Base-by-base conservation (phyloP, 2,113 vertebrate genomes). In the Acrocephalus kingi region DNA sequence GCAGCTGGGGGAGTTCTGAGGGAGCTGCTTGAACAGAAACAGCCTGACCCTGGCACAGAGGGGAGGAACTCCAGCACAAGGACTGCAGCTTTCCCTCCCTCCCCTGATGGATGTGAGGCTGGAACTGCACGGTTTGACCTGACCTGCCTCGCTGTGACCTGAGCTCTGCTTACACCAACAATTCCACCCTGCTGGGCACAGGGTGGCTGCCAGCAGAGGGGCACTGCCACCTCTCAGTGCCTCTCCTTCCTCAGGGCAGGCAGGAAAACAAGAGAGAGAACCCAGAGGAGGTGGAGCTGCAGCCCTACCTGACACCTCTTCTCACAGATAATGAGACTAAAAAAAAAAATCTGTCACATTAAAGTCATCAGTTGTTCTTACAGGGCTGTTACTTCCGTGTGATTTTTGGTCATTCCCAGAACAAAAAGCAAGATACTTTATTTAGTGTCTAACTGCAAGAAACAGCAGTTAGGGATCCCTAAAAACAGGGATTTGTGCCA, bases 101-200 rank as follows among this genome's bases (percentile, higher is more conserved):
- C 6, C 43, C 46, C 10, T 22, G 15, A 15, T 4, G 55, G 64
- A 30, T 39, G 39, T 0, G 6, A 56, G 62, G 51, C n/a, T 64
- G 71, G 62, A 31, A 20, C 41, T 7, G 78, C 43, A 4, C 1
- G 1, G 6, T 10, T 1, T 3, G 6, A 39, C 25, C 55, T 33
- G 43, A 37, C 11, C 11, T 0, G 62, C 52, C 72, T 21, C 7
- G 4, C 37, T 0, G 39, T 13, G 91, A 62, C 41, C 55, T 6
- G 20, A 41, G 63, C 33, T 85, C 23, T 58, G 82, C 90, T 79
- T 2, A 14, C 78, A 55, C 3, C 74, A 33, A 1, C 51, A 25
- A 4, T 12, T 56, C n/a, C 27, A 30, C 45, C 39, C 66, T 3
- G 30, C 24, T 7, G 24, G 51, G 24, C 17, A n/a, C 31, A 2